A percentile compares a stretch with the other conserved stretches of the same genome.
Conservation (phyloP, 2,888 invertebrate species). For the Dasypolia templi region DNA sequence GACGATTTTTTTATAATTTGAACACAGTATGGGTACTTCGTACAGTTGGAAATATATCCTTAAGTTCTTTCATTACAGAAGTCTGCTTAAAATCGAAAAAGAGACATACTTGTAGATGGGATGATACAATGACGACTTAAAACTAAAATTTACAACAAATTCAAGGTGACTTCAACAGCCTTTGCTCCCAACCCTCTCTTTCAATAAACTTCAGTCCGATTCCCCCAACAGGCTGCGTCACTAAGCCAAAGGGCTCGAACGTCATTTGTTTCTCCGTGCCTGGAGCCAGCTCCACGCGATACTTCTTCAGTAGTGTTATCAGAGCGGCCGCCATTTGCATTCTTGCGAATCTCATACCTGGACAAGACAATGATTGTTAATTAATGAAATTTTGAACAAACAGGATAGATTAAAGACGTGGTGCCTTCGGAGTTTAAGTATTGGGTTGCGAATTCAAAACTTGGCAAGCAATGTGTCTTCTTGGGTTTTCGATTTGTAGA, state of each 20-base stretch:
- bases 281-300: constrained; percentile 66
- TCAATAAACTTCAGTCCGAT: constrained; percentile 58
- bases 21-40: too few relatives aligned
- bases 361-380: background rate
- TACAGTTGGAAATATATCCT: background rate
- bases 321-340: constrained; percentile 76
- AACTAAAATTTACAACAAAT: background rate
- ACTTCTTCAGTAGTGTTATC: constrained; percentile 74
- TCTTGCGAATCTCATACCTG: constrained; percentile 73
- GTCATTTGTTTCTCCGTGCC: constrained; percentile 59
- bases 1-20: too few relatives aligned
- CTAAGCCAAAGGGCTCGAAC: constrained; percentile 43
- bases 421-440: too few relatives aligned
- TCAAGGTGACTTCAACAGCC: constrained; percentile 34
- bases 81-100: background rate
- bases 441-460: too few relatives aligned
- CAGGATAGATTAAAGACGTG: too few relatives aligned
- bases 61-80: background rate
- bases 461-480: too few relatives aligned
- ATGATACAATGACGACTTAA: background rate
- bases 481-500: too few relatives aligned
- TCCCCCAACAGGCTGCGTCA: constrained; percentile 41
- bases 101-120: background rate
- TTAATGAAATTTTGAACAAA: background rate
- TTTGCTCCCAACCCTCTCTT: constrained; percentile 59